phyloP scores from a whole-genome alignment of 2,113 vertebrate species.

The Oophaga pumilio region DNA sequence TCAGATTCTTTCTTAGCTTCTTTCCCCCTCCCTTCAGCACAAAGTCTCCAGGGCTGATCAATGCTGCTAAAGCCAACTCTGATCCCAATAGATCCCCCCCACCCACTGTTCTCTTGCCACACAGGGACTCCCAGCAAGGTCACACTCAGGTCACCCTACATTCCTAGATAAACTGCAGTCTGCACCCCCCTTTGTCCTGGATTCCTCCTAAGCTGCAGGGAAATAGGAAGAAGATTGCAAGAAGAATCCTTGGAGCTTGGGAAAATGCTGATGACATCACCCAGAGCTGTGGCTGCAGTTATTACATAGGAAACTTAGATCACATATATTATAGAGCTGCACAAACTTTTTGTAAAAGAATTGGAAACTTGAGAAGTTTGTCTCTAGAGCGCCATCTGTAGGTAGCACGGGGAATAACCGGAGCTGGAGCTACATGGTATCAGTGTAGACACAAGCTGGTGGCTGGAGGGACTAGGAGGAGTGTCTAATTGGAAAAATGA shows the following conservation, averaged over 20 bases:
- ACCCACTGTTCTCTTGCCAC: neutral
- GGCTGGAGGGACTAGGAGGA: too few species aligned
- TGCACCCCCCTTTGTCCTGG: slow-evolving; percentile 17
- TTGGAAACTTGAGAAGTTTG: slow-evolving; percentile 41
- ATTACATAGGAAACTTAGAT: slow-evolving; percentile 12
- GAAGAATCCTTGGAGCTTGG: neutral
- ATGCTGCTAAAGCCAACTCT: neutral
- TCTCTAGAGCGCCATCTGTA: slow-evolving; percentile 39
- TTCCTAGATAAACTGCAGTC: slow-evolving; percentile 51
- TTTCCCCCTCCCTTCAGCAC: neutral
- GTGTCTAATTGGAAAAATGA: neutral
- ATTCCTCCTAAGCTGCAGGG: slow-evolving; percentile 1
- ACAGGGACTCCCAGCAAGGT: slow-evolving; percentile 45
- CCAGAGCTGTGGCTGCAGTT: neutral
- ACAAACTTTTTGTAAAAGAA: slow-evolving; percentile 31
- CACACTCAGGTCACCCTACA: slow-evolving; percentile 51
- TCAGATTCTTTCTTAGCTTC: slow-evolving; percentile 37
- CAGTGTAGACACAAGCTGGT: neutral
- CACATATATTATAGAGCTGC: neutral
- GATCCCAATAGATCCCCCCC: slow-evolving; percentile 13
- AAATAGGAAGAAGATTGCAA: neutral
- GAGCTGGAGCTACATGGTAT: neutral
- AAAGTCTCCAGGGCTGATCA: slow-evolving; percentile 21
- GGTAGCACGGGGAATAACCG: neutral
- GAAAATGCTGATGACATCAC: slow-evolving; percentile 23